Conservation (phyloP, 2,113 vertebrate genomes). For the Xiphophorus hellerii region DNA sequence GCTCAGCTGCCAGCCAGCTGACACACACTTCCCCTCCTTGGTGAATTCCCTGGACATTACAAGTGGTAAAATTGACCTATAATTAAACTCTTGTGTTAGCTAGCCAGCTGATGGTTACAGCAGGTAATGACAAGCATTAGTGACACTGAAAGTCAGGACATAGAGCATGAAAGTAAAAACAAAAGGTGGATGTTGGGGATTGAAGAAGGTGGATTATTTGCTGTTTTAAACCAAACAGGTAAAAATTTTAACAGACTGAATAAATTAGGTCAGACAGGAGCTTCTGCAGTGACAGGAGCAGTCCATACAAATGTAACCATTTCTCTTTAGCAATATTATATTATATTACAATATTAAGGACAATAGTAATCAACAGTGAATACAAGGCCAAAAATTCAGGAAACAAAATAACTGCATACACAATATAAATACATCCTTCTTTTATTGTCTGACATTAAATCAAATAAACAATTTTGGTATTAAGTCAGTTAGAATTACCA, state of each 20-base stretch:
- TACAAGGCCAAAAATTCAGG: conserved; percentile 17
- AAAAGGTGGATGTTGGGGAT: not conserved
- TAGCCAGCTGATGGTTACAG: conserved; percentile 26
- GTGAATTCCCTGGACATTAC: conserved; percentile 42
- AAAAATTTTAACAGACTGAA: conserved; percentile 32
- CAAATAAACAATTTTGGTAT: too few species aligned
- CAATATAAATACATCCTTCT: too few species aligned
- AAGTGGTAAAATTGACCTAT: conserved; percentile 39
- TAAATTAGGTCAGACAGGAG: conserved; percentile 42
- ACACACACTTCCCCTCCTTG: conserved; percentile 50
- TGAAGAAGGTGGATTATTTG: not conserved
- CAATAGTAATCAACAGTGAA: conserved; percentile 23
- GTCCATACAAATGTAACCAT: conserved; percentile 32
- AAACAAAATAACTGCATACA: too few species aligned
- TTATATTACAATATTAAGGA: not conserved
- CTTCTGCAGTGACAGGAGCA: conserved; percentile 39
- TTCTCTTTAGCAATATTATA: conserved; percentile 36
- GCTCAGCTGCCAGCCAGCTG: conserved; percentile 53
- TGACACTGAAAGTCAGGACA: conserved; percentile 6
- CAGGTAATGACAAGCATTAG: conserved; percentile 19
- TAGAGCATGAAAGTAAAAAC: conserved; percentile 14
- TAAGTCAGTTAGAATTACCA: too few species aligned
- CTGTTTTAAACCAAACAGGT: conserved; percentile 40
- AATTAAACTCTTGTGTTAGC: conserved; percentile 43
- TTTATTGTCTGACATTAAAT: too few species aligned